Evolutionary conservation across 2,888 invertebrate species (phyloP).

Genomic region (Suillia variegata): DNA sequence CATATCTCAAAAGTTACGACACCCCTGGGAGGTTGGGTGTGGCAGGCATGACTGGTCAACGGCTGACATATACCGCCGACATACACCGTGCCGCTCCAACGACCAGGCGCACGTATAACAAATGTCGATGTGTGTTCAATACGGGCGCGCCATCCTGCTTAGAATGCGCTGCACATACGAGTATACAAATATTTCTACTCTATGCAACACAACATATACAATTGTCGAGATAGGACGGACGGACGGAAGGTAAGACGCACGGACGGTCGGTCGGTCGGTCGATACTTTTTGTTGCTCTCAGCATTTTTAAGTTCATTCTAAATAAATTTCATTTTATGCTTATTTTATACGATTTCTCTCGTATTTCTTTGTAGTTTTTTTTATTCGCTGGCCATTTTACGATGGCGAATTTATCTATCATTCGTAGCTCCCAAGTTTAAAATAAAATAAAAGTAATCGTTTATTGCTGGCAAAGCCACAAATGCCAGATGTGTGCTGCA

Average conservation of each 20-base stretch:
- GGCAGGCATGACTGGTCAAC: too few relatives aligned
- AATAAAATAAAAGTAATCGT: conserved; percentile 19
- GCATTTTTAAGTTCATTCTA: conserved; percentile 29
- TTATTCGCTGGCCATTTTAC: conserved; percentile 28
- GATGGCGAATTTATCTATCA: conserved; percentile 37
- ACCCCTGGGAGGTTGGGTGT: conserved; percentile 53
- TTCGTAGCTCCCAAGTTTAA: conserved; percentile 33
- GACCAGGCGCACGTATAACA: background rate
- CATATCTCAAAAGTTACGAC: conserved; percentile 61
- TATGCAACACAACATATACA: conserved; percentile 9
- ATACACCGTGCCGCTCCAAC: conserved; percentile 13
- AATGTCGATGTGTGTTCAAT: conserved; percentile 31
- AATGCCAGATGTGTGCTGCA: background rate
- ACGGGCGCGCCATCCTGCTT: conserved; percentile 31
- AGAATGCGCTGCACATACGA: conserved; percentile 38
- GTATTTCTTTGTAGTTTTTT: conserved; percentile 5
- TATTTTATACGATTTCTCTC: conserved; percentile 29
- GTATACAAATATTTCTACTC: too few relatives aligned
- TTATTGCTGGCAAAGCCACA: conserved; percentile 16
- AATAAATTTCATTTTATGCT: conserved; percentile 38
- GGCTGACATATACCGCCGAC: conserved; percentile 6
- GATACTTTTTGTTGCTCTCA: conserved; percentile 7
- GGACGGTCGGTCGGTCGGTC: too few relatives aligned
- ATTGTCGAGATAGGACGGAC: conserved; percentile 14
- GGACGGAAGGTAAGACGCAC: too few relatives aligned